These are phyloP conservation scores for Drosophila orena DNA, from an alignment of 1,140 invertebrate species.

Conservation along the genomic window DNA sequence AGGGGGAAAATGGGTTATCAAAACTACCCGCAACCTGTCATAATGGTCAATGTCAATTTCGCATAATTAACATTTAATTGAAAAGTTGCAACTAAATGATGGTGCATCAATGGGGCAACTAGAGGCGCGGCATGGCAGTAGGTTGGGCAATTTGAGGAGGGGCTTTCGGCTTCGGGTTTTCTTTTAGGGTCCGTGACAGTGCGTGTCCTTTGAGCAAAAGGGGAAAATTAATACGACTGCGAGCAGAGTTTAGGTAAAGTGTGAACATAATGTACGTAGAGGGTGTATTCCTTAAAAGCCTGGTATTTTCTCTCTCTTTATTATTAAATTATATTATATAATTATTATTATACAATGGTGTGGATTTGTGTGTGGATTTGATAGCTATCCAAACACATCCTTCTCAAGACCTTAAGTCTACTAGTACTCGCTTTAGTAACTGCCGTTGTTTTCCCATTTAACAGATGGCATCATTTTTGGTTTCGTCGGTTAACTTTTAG, in stretches of 20 bases:
- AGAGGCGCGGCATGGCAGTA: not conserved
- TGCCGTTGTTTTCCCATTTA: not conserved
- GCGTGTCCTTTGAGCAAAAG: slow-evolving; percentile 33
- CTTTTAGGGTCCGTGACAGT: slow-evolving; percentile 32
- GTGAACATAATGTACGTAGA: not conserved
- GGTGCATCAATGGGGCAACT: slow-evolving; percentile 6
- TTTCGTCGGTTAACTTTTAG: slow-evolving; percentile 9
- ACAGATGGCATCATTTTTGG: slow-evolving; percentile 21
- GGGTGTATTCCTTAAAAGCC: no score
- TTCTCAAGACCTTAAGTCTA: not conserved
- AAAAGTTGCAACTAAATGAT: slow-evolving; percentile 46
- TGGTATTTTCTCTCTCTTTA: not conserved
- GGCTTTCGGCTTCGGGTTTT: not conserved
- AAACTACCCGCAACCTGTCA: slow-evolving; percentile 54
- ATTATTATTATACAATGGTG: no score
- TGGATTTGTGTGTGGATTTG: no score
- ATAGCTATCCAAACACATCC: not conserved
- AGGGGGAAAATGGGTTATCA: not conserved
- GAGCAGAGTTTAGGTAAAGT: slow-evolving; percentile 13
- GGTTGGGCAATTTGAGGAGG: not conserved
- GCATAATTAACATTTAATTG: slow-evolving; percentile 79
- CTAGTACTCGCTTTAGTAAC: no score
- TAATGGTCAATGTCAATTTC: slow-evolving; percentile 78
- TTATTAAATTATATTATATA: no score
- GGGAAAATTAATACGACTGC: slow-evolving; percentile 4